Evolutionary conservation across 2,797 vertebrate genomes (phyloP), one percentile per base, ranked within the genome.

Genomic region (Microcaecilia unicolor): DNA sequence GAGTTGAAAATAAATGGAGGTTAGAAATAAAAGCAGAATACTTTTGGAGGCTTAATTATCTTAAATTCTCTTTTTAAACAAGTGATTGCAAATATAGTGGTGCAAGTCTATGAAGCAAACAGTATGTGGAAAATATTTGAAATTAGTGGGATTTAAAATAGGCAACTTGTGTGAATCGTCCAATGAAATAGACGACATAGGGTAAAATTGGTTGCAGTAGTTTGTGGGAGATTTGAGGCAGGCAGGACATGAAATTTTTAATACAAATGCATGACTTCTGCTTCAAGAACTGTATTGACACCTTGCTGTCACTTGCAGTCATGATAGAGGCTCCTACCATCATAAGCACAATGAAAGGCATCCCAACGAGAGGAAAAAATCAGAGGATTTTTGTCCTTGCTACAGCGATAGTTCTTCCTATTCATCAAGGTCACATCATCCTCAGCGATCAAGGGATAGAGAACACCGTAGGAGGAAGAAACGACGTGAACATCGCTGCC

Each of bases 321-420:
- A 61, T 0, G 76, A 75, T 39, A 76, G 72, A 69, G 53, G 77
- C 40, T 60, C 74, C 17, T 81, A 76, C 26, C 64, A 63, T 37
- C 56, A 72, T 44, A 62, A 69, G 1, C 77, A 76, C 55, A 39
- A 72, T 25, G 71, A 67, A 10, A 52, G 37, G 10, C 66, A 55
- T 8, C 75, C 72, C 45, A 72, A 66, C 1, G 70, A 74, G 2
- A 18, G 48, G 1, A 74, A 64, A 51, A 43, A 68, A 10, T 58
- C 67, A 3, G 78, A 80, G 29, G 81, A 80, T 10, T 61, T 37
- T 18, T 84, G 79, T 53, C 72, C 76, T 0, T 83, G 77, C 3
- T 67, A 81, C 0, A 72, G 55, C 1, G 72, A 80, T 28, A 75
- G 80, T 1, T 78, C 69, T 18, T 77, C 65, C 16, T 76, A 61